Conservation (phyloP, 37 sponge, comb jelly and placozoan genomes). For the Chondrilla cf. caribensis region DNA sequence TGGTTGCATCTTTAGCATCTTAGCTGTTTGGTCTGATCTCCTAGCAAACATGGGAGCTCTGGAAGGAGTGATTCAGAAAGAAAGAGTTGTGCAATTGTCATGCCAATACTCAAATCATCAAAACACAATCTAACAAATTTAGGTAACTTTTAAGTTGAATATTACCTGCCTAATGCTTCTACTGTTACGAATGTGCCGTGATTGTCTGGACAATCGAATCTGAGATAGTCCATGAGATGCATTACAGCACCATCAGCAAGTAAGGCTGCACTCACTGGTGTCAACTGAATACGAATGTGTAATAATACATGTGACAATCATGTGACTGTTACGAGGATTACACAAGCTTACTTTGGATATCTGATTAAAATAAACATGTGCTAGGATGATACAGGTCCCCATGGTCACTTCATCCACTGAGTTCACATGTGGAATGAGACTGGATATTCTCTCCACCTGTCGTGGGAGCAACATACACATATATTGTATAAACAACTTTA, state of each 20-base stretch:
- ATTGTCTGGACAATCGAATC: conserved; percentile 41
- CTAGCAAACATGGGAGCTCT: conserved; percentile 46
- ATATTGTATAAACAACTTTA: no score
- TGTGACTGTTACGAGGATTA: background rate
- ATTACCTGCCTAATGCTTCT: conserved; percentile 46
- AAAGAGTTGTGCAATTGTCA: no score
- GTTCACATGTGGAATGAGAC: conserved; percentile 24
- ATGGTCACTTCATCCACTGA: conserved; percentile 38
- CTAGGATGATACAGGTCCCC: conserved; percentile 31
- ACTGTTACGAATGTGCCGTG: conserved; percentile 39
- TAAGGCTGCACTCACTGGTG: conserved; percentile 40
- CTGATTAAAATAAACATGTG: conserved; percentile 34
- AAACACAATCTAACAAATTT: no score
- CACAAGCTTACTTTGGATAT: conserved; percentile 29
- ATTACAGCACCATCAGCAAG: conserved; percentile 52
- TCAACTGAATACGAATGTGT: conserved; percentile 21
- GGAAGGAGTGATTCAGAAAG: no score
- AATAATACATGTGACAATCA: background rate
- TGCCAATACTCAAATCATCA: no score
- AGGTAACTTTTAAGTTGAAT: background rate
- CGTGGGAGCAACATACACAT: no score
- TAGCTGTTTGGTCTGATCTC: conserved; percentile 28
- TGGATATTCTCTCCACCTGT: conserved; percentile 24
- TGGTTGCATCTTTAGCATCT: conserved; percentile 23
- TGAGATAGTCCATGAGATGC: conserved; percentile 45